These are phyloP conservation scores for Tridacna gigas DNA, from an alignment of 2,888 invertebrate genomes.

Conservation along the genomic window DNA sequence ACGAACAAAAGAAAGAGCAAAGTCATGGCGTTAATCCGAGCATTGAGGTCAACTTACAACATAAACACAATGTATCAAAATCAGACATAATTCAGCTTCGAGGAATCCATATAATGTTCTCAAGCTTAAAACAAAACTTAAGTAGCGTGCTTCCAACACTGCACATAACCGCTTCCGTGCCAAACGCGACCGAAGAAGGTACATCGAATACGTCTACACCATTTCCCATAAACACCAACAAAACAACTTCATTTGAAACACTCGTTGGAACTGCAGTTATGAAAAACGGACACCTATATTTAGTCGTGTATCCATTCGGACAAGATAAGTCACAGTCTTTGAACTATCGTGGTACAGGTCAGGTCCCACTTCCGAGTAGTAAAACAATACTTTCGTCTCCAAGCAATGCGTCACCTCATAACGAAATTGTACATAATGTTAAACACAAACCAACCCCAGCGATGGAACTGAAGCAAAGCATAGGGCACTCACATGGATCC, in stretches of 20 bases:
- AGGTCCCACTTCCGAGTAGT: not conserved
- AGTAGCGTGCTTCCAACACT: conserved; percentile 43
- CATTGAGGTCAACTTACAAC: not conserved
- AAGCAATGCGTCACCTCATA: not conserved
- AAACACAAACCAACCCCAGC: not conserved
- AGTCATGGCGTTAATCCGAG: not conserved
- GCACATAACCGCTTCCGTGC: conserved; percentile 48
- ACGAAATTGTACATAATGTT: not conserved
- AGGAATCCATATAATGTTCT: conserved; percentile 56
- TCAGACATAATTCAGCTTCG: conserved; percentile 41
- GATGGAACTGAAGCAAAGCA: not conserved
- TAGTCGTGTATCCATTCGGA: conserved; percentile 55
- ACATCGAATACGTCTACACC: not conserved
- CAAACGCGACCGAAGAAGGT: not conserved
- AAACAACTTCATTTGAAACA: conserved; percentile 27
- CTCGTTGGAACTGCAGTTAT: conserved; percentile 55
- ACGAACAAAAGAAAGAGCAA: not conserved
- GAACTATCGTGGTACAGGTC: conserved; percentile 4
- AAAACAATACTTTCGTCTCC: not conserved
- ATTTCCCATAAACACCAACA: not conserved
- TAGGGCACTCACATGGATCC: too few species aligned
- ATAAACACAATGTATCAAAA: conserved; percentile 17
- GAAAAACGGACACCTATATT: conserved; percentile 52
- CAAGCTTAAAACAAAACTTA: conserved; percentile 45
- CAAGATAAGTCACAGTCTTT: conserved; percentile 26